Evolutionary conservation across 1,140 invertebrate genomes (phyloP).

Genomic region (Sarcophaga peregrina): DNA sequence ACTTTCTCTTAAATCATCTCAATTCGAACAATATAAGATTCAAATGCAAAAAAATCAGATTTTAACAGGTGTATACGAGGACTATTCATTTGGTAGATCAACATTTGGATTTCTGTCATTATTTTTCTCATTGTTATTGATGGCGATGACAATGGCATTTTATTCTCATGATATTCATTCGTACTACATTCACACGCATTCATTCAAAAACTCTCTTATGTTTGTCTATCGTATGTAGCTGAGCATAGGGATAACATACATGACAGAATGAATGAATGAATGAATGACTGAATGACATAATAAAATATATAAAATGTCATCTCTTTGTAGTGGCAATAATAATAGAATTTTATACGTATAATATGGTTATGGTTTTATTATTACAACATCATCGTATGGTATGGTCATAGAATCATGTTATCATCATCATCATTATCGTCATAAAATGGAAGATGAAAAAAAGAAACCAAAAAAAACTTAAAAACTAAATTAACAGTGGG

Average conservation of each 20-base stretch:
- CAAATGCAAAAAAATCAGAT: background rate
- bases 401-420: slow-evolving; percentile 4
- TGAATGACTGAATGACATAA: background rate
- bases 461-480: background rate
- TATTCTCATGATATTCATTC: too few species aligned
- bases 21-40: background rate
- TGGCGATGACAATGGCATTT: background rate
- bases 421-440: background rate
- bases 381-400: background rate
- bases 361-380: slow-evolving; percentile 12
- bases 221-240: too few species aligned
- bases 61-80: background rate
- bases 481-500: background rate
- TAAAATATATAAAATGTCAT: slow-evolving; percentile 13
- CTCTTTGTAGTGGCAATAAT: slow-evolving; percentile 7
- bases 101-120: too few species aligned
- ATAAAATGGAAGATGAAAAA: background rate
- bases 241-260: background rate
- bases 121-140: too few species aligned
- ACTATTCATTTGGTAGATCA: background rate
- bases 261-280: background rate
- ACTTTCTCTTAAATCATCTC: too few species aligned
- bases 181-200: too few species aligned
- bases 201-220: too few species aligned
- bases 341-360: slow-evolving; percentile 25